A percentile compares a stretch with the other conserved stretches of the same genome.
These are phyloP conservation scores for Aphrocallistes beatrix DNA, from an alignment of 37 sponge, comb jelly and placozoan species.

Conservation along the genomic window DNA sequence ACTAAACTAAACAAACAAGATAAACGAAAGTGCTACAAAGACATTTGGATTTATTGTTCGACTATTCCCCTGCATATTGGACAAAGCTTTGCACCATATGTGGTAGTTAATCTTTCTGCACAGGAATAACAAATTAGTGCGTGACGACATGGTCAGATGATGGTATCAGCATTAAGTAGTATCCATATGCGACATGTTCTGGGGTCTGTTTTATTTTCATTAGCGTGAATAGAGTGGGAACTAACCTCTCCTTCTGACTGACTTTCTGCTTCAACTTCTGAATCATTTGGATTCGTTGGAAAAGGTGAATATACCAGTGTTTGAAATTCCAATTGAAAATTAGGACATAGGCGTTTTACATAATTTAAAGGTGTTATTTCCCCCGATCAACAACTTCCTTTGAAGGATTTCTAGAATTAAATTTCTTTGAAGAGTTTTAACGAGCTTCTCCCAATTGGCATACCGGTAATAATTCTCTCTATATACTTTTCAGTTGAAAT, in stretches of 20 bases:
- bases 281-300: neutral
- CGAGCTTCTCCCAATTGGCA: neutral
- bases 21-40: no score
- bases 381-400: neutral
- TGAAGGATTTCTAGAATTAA: neutral
- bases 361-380: neutral
- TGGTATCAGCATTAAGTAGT: no score
- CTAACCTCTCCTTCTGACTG: neutral
- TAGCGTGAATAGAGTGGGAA: neutral
- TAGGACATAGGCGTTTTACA: neutral
- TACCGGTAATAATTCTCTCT: neutral
- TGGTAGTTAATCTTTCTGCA: no score
- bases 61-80: neutral
- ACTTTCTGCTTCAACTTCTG: neutral
- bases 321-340: neutral
- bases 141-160: no score
- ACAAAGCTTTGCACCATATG: neutral
- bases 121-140: no score
- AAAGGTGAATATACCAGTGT: neutral
- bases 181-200: no score
- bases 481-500: neutral
- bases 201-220: neutral
- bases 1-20: no score
- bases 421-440: neutral
- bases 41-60: neutral